Evolutionary conservation across 2,888 invertebrate species (phyloP), one percentile per base, ranked within the genome.

Genomic region (Protonemura montana): DNA sequence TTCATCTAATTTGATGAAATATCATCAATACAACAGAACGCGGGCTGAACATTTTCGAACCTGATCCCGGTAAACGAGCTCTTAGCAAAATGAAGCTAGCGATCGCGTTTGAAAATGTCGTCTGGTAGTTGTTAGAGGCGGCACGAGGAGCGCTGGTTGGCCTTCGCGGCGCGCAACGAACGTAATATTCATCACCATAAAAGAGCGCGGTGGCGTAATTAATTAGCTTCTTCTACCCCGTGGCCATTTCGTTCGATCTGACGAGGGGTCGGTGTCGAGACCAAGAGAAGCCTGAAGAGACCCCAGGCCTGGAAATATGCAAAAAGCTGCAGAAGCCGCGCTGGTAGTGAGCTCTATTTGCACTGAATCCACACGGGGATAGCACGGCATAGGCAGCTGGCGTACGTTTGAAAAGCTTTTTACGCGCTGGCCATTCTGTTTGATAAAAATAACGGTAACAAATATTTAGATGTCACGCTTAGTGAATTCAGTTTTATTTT

Each of bases 121-220:
- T 59, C 59, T 59, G 41, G 6, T n/a, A 35, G 35, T 59, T 59
- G 35, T 6, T 3, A 3, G 3, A 3, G 5, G 10, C 35, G 35
- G 3, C 35, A 10, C 35, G 3, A 35, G 35, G 35, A 35, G 35
- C 35, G 35, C 10, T 35, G 35, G 35, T 10, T 35, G 35, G 35
- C 35, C 10, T 3, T 35, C 35, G 3, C 35, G 10, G 35, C 10
- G 35, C 35, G 35, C 35, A 10, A 35, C 35, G 5, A 82, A 82
- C 76, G 86, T 86, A 86, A 86, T 86, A 59, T 86, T 76, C 86
- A 86, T 86, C 86, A 82, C 82, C 86, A 86, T 86, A 86, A 82
- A 86, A 86, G 86, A 82, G 86, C 86, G 81, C 86, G 59, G 59
- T 82, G 26, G 81, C 59, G 86, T 82, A 86, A 86, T 86, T 86